Percentiles rank a stretch among this genome's conserved stretches.
Conservation (phyloP, 2,113 vertebrate species). For the Smithornis capensis region DNA sequence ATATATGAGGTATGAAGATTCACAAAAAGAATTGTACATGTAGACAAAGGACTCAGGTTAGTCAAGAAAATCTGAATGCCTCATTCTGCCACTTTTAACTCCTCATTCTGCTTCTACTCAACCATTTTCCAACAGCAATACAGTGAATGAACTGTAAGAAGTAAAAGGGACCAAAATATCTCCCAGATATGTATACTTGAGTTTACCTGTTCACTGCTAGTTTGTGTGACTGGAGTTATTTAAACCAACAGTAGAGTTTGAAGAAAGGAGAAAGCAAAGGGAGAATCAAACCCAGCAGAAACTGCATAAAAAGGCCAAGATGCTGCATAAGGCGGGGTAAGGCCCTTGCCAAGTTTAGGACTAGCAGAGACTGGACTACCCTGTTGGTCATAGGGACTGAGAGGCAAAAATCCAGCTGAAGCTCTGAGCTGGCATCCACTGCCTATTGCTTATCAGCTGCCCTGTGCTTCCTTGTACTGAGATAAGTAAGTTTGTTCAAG, state of each 20-base stretch:
- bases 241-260: neutral
- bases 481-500: neutral
- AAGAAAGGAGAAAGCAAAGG: neutral
- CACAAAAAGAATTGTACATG: neutral
- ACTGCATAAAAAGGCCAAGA: neutral
- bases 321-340: neutral
- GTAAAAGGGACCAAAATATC: neutral
- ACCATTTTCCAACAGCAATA: neutral
- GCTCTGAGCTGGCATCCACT: neutral
- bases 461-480: neutral
- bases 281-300: neutral
- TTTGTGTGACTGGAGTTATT: neutral
- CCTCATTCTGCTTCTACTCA: neutral
- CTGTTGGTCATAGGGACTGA: neutral
- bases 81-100: neutral
- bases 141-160: neutral
- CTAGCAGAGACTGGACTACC: neutral
- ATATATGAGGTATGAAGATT: slow-evolving; percentile 23
- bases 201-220: neutral
- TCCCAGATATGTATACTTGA: neutral
- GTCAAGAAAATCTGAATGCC: neutral
- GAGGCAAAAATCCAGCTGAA: neutral
- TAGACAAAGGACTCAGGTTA: neutral
- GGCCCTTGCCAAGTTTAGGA: neutral
- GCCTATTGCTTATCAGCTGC: neutral